Conservation (phyloP, 1,140 invertebrate species). For the Rhagoletis zephyria region DNA sequence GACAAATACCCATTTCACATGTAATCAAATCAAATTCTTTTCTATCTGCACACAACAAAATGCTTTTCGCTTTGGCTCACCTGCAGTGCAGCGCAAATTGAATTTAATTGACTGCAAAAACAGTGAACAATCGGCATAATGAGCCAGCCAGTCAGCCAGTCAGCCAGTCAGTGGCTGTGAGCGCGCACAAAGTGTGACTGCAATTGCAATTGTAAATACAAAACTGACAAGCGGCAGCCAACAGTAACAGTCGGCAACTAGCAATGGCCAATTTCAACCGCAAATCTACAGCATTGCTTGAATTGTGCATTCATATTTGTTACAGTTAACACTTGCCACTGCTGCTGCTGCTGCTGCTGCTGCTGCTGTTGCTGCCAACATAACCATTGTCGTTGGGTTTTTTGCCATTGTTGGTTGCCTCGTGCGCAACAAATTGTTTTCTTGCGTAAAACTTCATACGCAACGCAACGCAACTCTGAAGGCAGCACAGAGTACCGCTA, state of each 20-base stretch:
- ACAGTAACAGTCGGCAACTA: neutral
- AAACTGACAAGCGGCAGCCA: constrained; percentile 10
- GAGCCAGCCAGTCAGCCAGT: neutral
- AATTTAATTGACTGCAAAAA: constrained; percentile 52
- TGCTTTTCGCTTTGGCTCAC: constrained; percentile 11
- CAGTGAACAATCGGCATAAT: constrained; percentile 36
- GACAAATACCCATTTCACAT: constrained; percentile 31
- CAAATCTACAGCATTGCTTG: neutral
- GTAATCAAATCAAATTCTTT: constrained; percentile 36
- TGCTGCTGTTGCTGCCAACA: neutral
- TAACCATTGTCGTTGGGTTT: neutral
- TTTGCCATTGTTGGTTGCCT: neutral
- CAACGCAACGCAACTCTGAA: neutral
- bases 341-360: neutral
- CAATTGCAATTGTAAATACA: neutral
- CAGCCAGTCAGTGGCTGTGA: neutral
- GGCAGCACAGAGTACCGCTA: neutral
- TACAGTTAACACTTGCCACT: constrained; percentile 49
- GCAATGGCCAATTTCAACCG: constrained; percentile 13
- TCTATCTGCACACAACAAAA: constrained; percentile 14
- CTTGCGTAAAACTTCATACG: constrained; percentile 46
- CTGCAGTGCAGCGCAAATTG: constrained; percentile 44
- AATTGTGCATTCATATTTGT: constrained; percentile 32
- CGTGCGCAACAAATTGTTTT: constrained; percentile 47
- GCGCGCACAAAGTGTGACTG: constrained; percentile 17